Evolutionary conservation across 2,113 vertebrate genomes (phyloP).

Genomic region (Paradoxurus hermaphroditus): DNA sequence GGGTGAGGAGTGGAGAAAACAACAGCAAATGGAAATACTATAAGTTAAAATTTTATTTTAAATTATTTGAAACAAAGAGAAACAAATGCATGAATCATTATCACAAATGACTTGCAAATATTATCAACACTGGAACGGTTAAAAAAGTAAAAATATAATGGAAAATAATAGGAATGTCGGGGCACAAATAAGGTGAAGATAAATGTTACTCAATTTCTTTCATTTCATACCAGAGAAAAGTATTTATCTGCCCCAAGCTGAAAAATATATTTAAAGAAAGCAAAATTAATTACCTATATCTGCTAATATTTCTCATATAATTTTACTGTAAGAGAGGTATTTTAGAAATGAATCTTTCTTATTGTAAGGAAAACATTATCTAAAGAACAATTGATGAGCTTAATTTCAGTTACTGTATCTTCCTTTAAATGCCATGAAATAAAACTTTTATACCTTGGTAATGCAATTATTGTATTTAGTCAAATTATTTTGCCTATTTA

Average conservation of each 20-base stretch:
- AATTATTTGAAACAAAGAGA: not conserved
- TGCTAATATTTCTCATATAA: not conserved
- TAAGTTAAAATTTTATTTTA: not conserved
- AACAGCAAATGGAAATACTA: not conserved
- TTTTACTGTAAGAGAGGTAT: not conserved
- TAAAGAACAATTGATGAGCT: not conserved
- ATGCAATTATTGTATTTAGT: not conserved
- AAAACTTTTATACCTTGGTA: not conserved
- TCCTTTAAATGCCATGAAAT: not conserved
- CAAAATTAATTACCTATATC: not conserved
- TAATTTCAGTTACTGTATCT: conserved; percentile 5
- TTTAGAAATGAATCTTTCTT: not conserved
- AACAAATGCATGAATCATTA: not conserved
- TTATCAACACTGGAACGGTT: not conserved
- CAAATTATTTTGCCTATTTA: not conserved
- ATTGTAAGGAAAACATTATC: conserved; percentile 6
- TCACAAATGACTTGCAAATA: not conserved
- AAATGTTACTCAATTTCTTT: not conserved
- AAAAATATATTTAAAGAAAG: not conserved
- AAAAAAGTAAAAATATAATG: not conserved
- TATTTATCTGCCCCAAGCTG: not conserved
- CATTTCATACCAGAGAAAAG: not conserved
- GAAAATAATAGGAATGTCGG: not conserved
- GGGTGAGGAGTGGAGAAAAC: not conserved
- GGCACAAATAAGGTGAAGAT: not conserved